Evolutionary conservation across 2,113 vertebrate species (phyloP).

Genomic region (Donacobius atricapilla): DNA sequence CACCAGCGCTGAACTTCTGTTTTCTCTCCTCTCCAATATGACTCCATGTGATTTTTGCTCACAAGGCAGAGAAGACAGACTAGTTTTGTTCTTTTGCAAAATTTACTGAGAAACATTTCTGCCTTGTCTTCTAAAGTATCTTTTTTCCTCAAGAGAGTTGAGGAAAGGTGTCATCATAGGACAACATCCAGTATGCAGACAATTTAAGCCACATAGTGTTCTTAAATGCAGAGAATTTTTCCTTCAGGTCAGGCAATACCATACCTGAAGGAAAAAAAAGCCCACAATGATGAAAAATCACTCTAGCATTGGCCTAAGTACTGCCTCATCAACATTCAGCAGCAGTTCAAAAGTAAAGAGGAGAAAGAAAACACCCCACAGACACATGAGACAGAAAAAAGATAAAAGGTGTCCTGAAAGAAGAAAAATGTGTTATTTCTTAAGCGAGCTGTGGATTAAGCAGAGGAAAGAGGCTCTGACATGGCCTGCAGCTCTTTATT

Average conservation of each 20-base stretch:
- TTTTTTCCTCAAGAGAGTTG: neutral
- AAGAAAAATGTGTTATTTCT: conserved; percentile 40
- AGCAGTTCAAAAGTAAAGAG: neutral
- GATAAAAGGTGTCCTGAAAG: conserved; percentile 38
- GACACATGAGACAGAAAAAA: conserved; percentile 3
- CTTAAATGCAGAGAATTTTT: neutral
- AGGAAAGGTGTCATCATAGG: neutral
- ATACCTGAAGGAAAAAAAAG: neutral
- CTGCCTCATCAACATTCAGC: conserved; percentile 33
- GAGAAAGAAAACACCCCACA: neutral
- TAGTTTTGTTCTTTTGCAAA: neutral
- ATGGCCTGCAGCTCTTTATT: conserved; percentile 50
- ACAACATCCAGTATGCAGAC: neutral
- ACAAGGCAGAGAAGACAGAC: neutral
- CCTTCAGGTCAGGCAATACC: neutral
- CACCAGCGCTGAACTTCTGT: neutral
- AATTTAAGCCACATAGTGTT: neutral
- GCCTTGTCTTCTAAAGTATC: neutral
- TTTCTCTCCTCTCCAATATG: neutral
- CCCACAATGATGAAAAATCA: neutral
- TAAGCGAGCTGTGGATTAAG: conserved; percentile 14
- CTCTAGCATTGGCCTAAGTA: neutral
- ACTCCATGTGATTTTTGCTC: neutral
- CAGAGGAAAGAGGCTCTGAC: neutral
- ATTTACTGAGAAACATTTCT: neutral